Evolutionary conservation across 2,113 vertebrate genomes (phyloP), one percentile per base, ranked within the genome.

Genomic region (Tetraodon nigroviridis): DNA sequence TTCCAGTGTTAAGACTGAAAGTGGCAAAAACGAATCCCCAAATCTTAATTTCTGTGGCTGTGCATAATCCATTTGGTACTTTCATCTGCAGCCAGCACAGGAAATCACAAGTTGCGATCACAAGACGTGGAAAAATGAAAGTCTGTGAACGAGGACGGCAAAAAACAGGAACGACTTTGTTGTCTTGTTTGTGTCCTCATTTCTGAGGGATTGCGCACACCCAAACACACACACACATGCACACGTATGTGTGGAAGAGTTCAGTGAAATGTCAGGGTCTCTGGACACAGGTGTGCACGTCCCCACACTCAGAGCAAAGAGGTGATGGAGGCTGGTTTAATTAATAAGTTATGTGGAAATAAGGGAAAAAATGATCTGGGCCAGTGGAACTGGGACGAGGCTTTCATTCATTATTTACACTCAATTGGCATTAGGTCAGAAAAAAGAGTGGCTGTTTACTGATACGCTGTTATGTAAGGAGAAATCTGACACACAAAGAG

Each of bases 51-150:
- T 52, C 18, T 68, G 27, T 64, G 27, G 40, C 52, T 29, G 58
- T 37, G 47, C 16, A 47, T 71, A 64, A 78, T 79, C 64, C 64
- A n/a, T 77, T 74, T 17, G 27, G 19, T 20, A 40, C 58, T 29
- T 78, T 78, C 58, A 60, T 64, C 54, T 50, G 46, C 54, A 64
- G 55, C 63, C 76, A 68, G 59, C 72, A 55, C 51, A 72, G 77
- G 50, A 10, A 55, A 87, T 88, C 86, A 87, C 82, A 64, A 86
- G 86, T 64, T 79, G 67, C 67, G 45, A 81, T 89, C 86, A 87
- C 85, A 90, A 88, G 87, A 83, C 69, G 58, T 37, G 56, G 51
- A 68, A 67, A 55, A 61, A 80, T 70, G 41, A 68, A 55, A 50
- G 72, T 64, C 64, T 71, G 55, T 61, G 44, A 59, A 74, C 59